A percentile compares a stretch with the other conserved stretches of the same genome.
Evolutionary conservation across 2,888 invertebrate genomes (phyloP).

Genomic region (Ceriagrion tenellum): DNA sequence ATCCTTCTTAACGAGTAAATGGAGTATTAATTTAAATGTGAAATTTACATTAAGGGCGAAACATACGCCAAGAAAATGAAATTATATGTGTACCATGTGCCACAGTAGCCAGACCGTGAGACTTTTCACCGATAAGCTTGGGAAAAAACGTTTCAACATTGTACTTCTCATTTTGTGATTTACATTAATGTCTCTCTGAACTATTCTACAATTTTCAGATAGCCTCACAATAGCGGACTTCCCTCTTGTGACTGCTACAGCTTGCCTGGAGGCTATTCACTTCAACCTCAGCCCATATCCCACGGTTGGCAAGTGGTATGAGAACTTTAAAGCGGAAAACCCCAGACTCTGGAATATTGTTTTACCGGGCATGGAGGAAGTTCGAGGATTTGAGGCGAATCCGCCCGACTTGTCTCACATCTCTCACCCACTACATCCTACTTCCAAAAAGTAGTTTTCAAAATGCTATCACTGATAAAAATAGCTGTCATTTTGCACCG

Average conservation of each 20-base stretch:
- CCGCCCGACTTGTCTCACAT: conserved; percentile 86
- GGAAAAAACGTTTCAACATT: background rate
- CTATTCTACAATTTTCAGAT: conserved; percentile 76
- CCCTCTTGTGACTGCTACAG: conserved; percentile 84
- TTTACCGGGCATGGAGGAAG: conserved; percentile 84
- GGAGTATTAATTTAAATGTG: no score
- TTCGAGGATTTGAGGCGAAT: conserved; percentile 84
- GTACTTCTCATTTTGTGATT: background rate
- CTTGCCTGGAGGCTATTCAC: conserved; percentile 86
- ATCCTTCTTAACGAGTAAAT: no score
- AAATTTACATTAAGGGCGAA: no score
- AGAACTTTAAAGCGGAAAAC: conserved; percentile 84
- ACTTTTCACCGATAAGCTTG: background rate
- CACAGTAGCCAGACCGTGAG: background rate
- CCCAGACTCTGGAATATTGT: conserved; percentile 87
- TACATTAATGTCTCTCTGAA: background rate
- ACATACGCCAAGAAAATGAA: no score
- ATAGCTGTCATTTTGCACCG: no score
- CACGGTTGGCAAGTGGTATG: conserved; percentile 84
- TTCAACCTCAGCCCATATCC: conserved; percentile 84
- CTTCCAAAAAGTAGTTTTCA: conserved; percentile 78
- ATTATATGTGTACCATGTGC: no score
- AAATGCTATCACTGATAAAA: no score
- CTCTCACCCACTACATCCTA: conserved; percentile 87
- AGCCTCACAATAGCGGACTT: conserved; percentile 88